Base-by-base conservation (phyloP, 2,797 vertebrate species). In the Eulemur albifrons region DNA sequence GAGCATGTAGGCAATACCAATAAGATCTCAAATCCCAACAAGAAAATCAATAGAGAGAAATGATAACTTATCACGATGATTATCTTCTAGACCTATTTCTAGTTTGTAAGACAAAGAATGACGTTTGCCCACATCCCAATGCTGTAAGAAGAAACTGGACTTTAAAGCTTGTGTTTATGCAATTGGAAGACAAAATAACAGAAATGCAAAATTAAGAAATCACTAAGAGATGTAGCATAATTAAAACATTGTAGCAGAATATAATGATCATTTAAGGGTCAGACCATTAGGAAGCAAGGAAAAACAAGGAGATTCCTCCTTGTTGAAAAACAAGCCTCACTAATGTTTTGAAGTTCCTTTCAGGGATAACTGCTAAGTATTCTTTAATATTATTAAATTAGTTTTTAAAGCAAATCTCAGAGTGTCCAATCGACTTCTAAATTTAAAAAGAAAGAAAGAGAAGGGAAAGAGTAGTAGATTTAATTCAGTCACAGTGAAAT, bases 1-100 rank as follows among this genome's bases (percentile, higher is more conserved):
- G 86, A 97, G 88, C 96, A 91, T 15, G 77, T 50, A 61, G 88
- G 90, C 61, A 92, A 91, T 15, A 57, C 61, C 45, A 79, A 0
- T 54, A 80, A 57, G 94, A 73, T 13, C 35, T 30, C 89, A 79
- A 88, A 40, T 38, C 70, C 63, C 72, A 87, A 35, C 40, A 15
- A 3, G 69, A 93, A n/a, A 93, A n/a, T 79, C 90, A 43, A n/a
- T 0, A 81, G 38, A 67, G 30, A 12, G 52, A 50, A 63, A 59
- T 5, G 7, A 1, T 27, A 54, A 72, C 35, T 18, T 25, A 20
- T 2, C 1, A 14, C 2, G 7, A 57, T 4, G 8, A 32, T 5
- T 21, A 13, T 7, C 63, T 30, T 77, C 40, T n/a, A 35, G 45
- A 75, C 30, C 17, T 27, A 18, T 20, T 35, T 59, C 54, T 86